Base-by-base conservation (phyloP, 2,888 invertebrate genomes). In the Asteroscopus sphinx region DNA sequence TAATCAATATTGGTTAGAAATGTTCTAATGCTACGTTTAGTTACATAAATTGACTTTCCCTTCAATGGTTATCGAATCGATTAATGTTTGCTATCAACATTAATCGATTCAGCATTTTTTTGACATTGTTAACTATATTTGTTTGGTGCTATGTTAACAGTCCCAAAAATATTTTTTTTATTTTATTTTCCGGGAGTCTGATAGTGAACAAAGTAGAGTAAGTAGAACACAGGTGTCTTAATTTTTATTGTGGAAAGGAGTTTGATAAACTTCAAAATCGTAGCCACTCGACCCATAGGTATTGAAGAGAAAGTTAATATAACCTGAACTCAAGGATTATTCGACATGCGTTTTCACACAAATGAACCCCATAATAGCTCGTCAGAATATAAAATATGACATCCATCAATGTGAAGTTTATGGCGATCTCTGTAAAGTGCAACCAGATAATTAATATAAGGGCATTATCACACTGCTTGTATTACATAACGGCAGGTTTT, bases 11-110 rank as follows among this genome's bases (percentile, higher is more conserved):
- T 87, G 79, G 85, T n/a, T n/a, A n/a, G n/a, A n/a, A n/a, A n/a
- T n/a, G n/a, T 82, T 85, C 79, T 87, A 84, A n/a, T 28, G 9
- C 81, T 82, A 83, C 85, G 83, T 87, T 87, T 81, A 85, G 85
- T 91, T 89, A 86, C 85, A 83, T 83, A 90, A 91, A 89, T 85
- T 80, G 61, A 86, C 90, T 91, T 92, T 92, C 91, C 82, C 88
- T 80, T 81, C 76, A 56, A 42, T 51, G 57, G 32, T 32, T 56
- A 54, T 61, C 46, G 54, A 58, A 61, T 51, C 60, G 54, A 63
- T 63, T 59, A 68, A 63, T 63, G 73, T 67, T 65, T 68, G 58
- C 45, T 47, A 57, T 75, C 55, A 37, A 44, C 52, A 37, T 52
- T 21, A 32, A 33, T 26, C 53, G n/a, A n/a, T n/a, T n/a, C n/a